phyloP scores from a whole-genome alignment of 92 coral and sea anemone species.

The Epizoanthus scotinus region DNA sequence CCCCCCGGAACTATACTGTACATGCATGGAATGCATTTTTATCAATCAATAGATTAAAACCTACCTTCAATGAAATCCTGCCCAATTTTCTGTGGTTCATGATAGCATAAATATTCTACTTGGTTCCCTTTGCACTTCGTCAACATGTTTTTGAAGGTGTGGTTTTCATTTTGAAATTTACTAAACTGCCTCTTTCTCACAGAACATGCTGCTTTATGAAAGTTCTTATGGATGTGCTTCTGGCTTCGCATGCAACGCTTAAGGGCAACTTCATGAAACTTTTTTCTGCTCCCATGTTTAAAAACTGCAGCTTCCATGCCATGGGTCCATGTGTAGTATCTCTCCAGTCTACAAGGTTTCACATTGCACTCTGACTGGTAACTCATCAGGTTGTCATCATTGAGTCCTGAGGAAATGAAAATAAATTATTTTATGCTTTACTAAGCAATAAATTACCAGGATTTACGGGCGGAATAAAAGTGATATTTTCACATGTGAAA shows the following conservation, averaged over 20 bases:
- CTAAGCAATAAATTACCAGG: too few species aligned
- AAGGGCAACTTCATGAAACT: slow-evolving; percentile 73
- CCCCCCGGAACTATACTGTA: too few species aligned
- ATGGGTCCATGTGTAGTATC: slow-evolving; percentile 69
- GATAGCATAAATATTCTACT: slow-evolving; percentile 52
- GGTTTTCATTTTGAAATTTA: slow-evolving; percentile 65
- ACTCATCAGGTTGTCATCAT: slow-evolving; percentile 62
- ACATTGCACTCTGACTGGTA: slow-evolving; percentile 51
- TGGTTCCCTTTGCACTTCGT: slow-evolving; percentile 58
- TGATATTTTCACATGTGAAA: too few species aligned
- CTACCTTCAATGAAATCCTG: slow-evolving; percentile 77
- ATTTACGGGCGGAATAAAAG: too few species aligned
- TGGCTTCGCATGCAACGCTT: slow-evolving; percentile 75
- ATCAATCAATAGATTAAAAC: neutral
- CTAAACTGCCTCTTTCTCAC: slow-evolving; percentile 59
- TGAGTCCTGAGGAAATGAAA: slow-evolving; percentile 49
- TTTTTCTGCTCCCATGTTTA: slow-evolving; percentile 58
- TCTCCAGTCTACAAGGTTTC: slow-evolving; percentile 45
- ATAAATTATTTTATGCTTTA: too few species aligned
- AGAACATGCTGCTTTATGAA: slow-evolving; percentile 61
- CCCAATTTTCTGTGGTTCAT: slow-evolving; percentile 69
- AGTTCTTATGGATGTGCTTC: slow-evolving; percentile 67
- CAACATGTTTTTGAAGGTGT: slow-evolving; percentile 45
- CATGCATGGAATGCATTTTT: neutral
- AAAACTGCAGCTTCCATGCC: slow-evolving; percentile 72